A percentile compares a stretch with the other conserved stretches of the same genome.
phyloP scores from a whole-genome alignment of 1,140 invertebrate species.

The Atta colombica region DNA sequence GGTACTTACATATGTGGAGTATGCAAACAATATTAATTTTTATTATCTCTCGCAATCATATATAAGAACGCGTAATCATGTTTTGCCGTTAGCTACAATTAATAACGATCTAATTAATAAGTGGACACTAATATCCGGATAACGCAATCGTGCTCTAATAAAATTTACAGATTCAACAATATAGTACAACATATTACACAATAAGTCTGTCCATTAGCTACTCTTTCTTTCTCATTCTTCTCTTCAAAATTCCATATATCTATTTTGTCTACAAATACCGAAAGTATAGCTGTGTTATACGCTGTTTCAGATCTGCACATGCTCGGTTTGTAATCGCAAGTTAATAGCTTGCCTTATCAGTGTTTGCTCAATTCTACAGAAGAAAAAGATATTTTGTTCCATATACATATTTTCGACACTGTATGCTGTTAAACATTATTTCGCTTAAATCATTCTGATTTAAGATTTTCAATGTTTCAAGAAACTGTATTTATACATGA shows the following conservation, averaged over 20 bases:
- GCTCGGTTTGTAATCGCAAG: conserved; percentile 24
- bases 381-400: not conserved
- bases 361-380: conserved; percentile 1
- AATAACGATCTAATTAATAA: conserved; percentile 68
- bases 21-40: conserved; percentile 75
- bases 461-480: not conserved
- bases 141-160: conserved; percentile 34
- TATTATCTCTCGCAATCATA: conserved; percentile 78
- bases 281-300: conserved; percentile 25
- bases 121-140: conserved; percentile 57
- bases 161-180: conserved; percentile 50
- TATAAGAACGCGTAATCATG: conserved; percentile 73
- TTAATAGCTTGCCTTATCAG: not conserved
- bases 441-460: not conserved
- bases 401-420: not conserved
- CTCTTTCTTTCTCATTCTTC: not conserved
- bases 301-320: not conserved
- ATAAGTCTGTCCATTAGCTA: not conserved
- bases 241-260: not conserved
- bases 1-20: not conserved
- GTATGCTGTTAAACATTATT: not conserved
- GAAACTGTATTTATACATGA: not conserved
- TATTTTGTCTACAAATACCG: conserved; percentile 15
- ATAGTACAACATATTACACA: not conserved
- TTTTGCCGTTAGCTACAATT: conserved; percentile 73